Percentiles rank a stretch among this genome's conserved stretches.
Evolutionary conservation across 2,113 vertebrate genomes (phyloP).

Genomic region (Phylloscopus trochiloides): DNA sequence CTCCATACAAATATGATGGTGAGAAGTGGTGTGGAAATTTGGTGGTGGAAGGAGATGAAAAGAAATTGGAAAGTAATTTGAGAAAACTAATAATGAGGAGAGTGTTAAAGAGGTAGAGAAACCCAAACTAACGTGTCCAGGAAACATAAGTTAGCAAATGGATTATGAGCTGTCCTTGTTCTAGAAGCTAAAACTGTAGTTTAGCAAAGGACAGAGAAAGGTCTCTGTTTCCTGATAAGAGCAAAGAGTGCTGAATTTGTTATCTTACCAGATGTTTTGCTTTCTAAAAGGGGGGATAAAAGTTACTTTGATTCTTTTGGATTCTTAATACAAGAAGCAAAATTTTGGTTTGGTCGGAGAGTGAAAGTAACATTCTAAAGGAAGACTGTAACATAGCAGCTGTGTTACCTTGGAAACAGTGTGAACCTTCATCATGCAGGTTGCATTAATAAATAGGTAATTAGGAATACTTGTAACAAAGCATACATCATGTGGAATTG

Average conservation of each 20-base stretch:
- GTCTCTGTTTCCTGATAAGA: background rate
- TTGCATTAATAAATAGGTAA: constrained; percentile 19
- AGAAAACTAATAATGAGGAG: background rate
- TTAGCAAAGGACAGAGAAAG: background rate
- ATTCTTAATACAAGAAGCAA: background rate
- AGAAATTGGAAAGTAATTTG: background rate
- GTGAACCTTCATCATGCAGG: background rate
- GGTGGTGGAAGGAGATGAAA: background rate
- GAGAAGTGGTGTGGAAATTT: background rate
- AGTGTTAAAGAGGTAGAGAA: background rate
- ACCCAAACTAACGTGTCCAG: background rate
- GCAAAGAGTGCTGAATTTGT: background rate
- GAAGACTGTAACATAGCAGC: background rate
- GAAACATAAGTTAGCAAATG: background rate
- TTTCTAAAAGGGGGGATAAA: background rate
- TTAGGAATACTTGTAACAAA: background rate
- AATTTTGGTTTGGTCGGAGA: background rate
- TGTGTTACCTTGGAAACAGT: constrained; percentile 15
- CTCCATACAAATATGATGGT: background rate
- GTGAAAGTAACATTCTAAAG: background rate
- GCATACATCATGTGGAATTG: background rate
- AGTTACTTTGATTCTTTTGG: background rate
- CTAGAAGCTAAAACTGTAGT: background rate
- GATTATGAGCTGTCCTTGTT: background rate
- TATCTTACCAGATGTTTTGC: background rate